A percentile compares a stretch with the other conserved stretches of the same genome.
These are phyloP conservation scores for Eilema sororculum DNA, from an alignment of 2,888 invertebrate species.

Conservation along the genomic window DNA sequence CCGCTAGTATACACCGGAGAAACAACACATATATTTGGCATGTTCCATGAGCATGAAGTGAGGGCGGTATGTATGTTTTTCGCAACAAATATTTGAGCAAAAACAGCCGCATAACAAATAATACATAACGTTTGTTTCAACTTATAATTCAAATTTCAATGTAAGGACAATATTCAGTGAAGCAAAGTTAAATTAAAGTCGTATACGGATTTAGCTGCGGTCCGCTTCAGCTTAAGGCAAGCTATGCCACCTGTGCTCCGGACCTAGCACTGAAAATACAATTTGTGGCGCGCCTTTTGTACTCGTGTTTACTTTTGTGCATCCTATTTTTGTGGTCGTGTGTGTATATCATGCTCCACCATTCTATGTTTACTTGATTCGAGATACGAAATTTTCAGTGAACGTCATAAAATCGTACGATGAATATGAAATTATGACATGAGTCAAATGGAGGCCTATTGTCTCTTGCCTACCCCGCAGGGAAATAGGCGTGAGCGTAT, in stretches of 20 bases:
- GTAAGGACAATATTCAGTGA: constrained; percentile 78
- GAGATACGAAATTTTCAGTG: background rate
- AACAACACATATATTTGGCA: no score
- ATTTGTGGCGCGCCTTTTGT: constrained; percentile 79
- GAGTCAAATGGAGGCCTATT: no score
- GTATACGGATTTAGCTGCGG: constrained; percentile 78
- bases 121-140: constrained; percentile 40
- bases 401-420: no score
- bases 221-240: constrained; percentile 74
- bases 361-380: background rate
- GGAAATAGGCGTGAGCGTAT: no score
- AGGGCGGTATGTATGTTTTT: no score
- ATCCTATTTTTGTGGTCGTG: constrained; percentile 68
- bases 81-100: background rate
- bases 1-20: no score
- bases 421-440: no score
- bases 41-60: no score
- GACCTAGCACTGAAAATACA: constrained; percentile 76
- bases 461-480: no score
- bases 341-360: background rate
- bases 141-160: constrained; percentile 71
- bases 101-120: constrained; percentile 36
- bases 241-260: constrained; percentile 74
- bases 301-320: constrained; percentile 76
- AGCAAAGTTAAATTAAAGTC: constrained; percentile 86